These are phyloP conservation scores for Anastrepha obliqua DNA, from an alignment of 1,140 invertebrate species.

Conservation along the genomic window DNA sequence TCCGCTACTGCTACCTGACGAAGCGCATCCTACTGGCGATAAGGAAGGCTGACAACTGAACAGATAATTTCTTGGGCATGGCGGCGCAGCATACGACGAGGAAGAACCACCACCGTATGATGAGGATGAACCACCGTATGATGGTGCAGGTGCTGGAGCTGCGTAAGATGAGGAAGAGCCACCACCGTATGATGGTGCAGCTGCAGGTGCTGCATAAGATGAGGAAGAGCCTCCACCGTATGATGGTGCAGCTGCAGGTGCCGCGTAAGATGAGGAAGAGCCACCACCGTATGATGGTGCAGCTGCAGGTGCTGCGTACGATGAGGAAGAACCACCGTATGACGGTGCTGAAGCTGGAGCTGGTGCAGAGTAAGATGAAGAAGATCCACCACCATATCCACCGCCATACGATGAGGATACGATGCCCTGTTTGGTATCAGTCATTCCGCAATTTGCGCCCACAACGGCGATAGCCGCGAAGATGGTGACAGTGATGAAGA, in stretches of 20 bases:
- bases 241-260: not conserved
- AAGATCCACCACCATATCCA: constrained; percentile 21
- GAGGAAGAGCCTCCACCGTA: not conserved
- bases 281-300: constrained; percentile 18
- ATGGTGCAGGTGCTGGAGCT: not conserved
- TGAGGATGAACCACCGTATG: constrained; percentile 15
- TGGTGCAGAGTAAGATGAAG: not conserved
- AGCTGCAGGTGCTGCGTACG: not conserved
- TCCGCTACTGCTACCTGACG: not conserved
- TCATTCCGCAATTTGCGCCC: not conserved
- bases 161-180: not conserved
- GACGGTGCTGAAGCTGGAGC: not conserved
- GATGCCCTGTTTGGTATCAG: constrained; percentile 31
- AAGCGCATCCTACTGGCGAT: constrained; percentile 19
- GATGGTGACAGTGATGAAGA: not conserved
- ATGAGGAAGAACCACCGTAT: constrained; percentile 24
- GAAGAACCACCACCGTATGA: not conserved
- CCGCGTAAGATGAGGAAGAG: not conserved
- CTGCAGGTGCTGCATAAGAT: not conserved
- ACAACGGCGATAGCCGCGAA: constrained; percentile 4
- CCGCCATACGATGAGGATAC: constrained; percentile 47
- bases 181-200: not conserved
- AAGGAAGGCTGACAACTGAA: constrained; percentile 38
- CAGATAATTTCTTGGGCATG: constrained; percentile 39
- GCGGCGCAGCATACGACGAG: constrained; percentile 15